Evolutionary conservation across 2,888 invertebrate species (phyloP), one percentile per base, ranked within the genome.

Genomic region (Eutolmus rufibarbis): DNA sequence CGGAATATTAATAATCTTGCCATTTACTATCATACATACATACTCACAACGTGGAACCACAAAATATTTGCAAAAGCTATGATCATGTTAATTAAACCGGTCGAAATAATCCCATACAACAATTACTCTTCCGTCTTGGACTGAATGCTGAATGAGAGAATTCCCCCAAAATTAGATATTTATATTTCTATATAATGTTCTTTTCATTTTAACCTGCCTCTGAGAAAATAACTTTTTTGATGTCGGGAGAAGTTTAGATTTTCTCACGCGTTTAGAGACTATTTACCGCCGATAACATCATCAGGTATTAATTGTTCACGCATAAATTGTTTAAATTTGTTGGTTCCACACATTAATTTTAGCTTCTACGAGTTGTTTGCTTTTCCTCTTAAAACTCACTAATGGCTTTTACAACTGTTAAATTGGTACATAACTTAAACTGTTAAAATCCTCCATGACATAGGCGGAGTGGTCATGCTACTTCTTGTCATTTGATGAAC

Each of bases 31-130:
- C 7, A 34, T 34, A 34, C 34, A 37, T 34, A 31, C n/a, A 9
- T 23, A 78, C 23, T 19, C 9, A 43, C 28, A 23, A 56, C 16
- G 56, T 79, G 28, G 31, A 23, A 79, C 51, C 19, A 16, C 40
- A 37, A 31, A 79, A 31, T 46, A 14, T 79, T 46, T 79, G 19
- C 31, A 51, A 51, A 79, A 79, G 23, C 51, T 79, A 79, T 79
- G 46, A 34, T 51, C 40, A 79, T 79, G 46, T 31, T 79, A 51
- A 51, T 79, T 31, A 79, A 79, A 79, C 79, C 79, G 79, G 79
- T 79, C 79, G 79, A 51, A 66, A 51, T 79, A 51, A 9, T 8
- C 8, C 16, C 23, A 28, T 14, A 28, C 16, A 79, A 79, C 51
- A 79, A 79, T 79, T 51, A 79, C 23, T 28, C 66, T 66, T 66